Base-by-base conservation (phyloP, 2,888 invertebrate species). In the Carterocephalus palaemon region DNA sequence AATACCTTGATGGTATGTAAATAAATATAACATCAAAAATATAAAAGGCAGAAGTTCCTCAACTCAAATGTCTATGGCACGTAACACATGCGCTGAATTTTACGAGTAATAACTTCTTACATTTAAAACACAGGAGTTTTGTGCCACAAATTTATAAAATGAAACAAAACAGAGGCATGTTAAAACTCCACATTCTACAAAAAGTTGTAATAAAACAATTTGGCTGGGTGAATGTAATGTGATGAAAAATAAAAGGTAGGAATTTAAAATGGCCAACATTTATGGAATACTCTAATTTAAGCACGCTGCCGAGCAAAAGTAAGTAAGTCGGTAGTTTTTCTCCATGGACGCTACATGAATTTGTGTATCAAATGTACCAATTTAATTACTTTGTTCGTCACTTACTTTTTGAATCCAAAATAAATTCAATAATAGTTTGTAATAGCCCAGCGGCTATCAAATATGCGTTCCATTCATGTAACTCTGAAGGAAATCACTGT, bases 151-250 rank as follows among this genome's bases (percentile, higher is more conserved):
- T 75, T 76, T 72, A 75, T 70, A 67, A 75, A 70, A 70, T 64
- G 65, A 67, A 73, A 71, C 70, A 72, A 70, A 71, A 70, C 65
- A 64, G 62, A 64, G 66, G 64, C 62, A 69, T 70, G 67, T 64
- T 70, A 75, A 75, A 71, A 68, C 59, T 70, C 62, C 66, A 70
- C 73, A 68, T 71, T 67, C 65, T 67, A 62, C 70, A 42, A 75
- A 77, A 75, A 76, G 71, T 74, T 71, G 65, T 67, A 69, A 72
- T 71, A 73, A 76, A 79, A 80, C 76, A 76, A 78, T 79, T 64
- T 71, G 62, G 62, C 70, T 62, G 65, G 58, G 62, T 49, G 67
- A 61, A 62, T 67, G 71, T 73, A 71, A 76, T 71, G 67, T 69
- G 62, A 66, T 69, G 67, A 73, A 74, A 73, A 76, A 72, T 68